A percentile compares a stretch with the other conserved stretches of the same genome.
Conservation (phyloP, 1,140 invertebrate genomes). For the Heliothis subflexa region DNA sequence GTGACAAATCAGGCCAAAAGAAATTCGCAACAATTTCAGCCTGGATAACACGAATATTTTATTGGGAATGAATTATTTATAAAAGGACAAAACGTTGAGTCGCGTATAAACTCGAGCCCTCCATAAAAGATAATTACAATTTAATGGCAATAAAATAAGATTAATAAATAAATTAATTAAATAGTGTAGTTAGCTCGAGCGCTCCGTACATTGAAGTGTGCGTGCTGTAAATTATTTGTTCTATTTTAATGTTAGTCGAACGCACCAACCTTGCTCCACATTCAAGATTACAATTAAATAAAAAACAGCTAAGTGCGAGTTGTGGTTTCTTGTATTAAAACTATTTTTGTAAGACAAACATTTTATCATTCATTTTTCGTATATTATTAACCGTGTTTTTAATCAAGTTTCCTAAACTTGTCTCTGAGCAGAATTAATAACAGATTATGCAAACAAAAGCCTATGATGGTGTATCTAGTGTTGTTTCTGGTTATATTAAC, state of each 20-base stretch:
- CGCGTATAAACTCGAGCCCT: neutral
- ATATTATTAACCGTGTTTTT: neutral
- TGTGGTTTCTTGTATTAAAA: conserved; percentile 28
- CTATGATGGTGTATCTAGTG: too few relatives aligned
- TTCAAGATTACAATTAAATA: conserved; percentile 75
- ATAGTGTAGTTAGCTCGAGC: conserved; percentile 50
- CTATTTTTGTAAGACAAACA: conserved; percentile 7
- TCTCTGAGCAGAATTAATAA: too few relatives aligned
- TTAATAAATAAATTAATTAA: conserved; percentile 44
- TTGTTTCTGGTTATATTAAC: neutral
- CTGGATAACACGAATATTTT: too few relatives aligned
- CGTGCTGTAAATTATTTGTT: conserved; percentile 73
- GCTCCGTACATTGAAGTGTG: conserved; percentile 59
- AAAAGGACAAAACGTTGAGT: too few relatives aligned
- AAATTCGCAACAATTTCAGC: too few relatives aligned
- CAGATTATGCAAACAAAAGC: too few relatives aligned
- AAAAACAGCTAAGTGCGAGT: conserved; percentile 57
- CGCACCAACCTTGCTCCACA: conserved; percentile 76
- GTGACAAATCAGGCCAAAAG: too few relatives aligned
- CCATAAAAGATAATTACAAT: conserved; percentile 12
- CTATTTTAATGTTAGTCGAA: conserved; percentile 77
- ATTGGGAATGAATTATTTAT: too few relatives aligned
- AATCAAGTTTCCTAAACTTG: too few relatives aligned
- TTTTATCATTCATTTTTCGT: neutral
- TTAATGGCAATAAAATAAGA: conserved; percentile 10